These are phyloP conservation scores for Hoplodrina blanda DNA, from an alignment of 2,888 invertebrate species.

Conservation along the genomic window DNA sequence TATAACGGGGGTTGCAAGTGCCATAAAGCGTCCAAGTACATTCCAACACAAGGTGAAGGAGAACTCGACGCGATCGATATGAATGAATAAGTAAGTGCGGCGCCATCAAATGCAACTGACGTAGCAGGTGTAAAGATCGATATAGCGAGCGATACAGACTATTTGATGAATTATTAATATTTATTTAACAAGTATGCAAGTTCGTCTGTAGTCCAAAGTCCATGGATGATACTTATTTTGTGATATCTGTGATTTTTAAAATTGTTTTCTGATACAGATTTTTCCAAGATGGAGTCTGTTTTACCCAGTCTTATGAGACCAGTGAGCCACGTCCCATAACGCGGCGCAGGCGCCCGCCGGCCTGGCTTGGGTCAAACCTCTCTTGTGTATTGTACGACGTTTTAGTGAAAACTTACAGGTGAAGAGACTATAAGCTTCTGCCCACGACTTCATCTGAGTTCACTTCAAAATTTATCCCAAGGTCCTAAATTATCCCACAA, in stretches of 20 bases:
- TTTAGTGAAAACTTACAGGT: no score
- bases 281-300: background rate
- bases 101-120: conserved; percentile 37
- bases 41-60: conserved; percentile 29
- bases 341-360: no score
- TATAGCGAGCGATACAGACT: conserved; percentile 23
- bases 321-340: background rate
- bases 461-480: no score
- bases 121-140: conserved; percentile 36
- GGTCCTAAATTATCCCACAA: no score
- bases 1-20: background rate
- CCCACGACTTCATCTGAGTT: no score
- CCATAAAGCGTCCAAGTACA: conserved; percentile 21
- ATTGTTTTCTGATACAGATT: no score
- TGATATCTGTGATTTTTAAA: no score
- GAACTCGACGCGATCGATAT: conserved; percentile 19
- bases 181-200: conserved; percentile 5
- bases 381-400: no score
- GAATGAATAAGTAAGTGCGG: conserved; percentile 29
- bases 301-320: background rate
- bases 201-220: background rate
- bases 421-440: no score
- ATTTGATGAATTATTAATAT: conserved; percentile 32
- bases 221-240: no score
- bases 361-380: no score